Evolutionary conservation across 2,888 invertebrate species (phyloP).

Genomic region (Meghimatium bilineatum): DNA sequence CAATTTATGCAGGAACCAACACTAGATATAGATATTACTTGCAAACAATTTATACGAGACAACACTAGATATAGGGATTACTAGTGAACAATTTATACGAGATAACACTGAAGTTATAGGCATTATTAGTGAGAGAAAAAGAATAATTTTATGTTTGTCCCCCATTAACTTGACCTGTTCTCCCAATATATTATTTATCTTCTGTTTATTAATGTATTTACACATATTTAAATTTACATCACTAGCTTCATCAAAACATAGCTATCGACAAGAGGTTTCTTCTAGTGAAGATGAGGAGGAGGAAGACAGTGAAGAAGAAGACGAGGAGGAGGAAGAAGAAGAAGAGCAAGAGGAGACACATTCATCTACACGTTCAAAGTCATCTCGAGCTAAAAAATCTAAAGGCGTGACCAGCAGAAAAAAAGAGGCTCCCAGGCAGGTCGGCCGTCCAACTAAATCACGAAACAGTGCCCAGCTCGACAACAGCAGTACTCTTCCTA

Average conservation of each 20-base stretch:
- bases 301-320: conserved; percentile 36
- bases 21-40: too few species aligned
- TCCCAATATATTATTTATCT: too few species aligned
- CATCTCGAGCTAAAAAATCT: conserved; percentile 43
- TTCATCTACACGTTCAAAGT: conserved; percentile 50
- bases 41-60: too few species aligned
- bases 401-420: conserved; percentile 40
- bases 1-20: too few species aligned
- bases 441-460: conserved; percentile 2
- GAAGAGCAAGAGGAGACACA: conserved; percentile 39
- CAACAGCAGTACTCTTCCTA: background rate
- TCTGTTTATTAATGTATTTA: background rate
- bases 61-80: too few species aligned
- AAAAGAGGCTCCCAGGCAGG: background rate
- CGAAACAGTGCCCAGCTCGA: background rate
- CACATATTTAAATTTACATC: too few species aligned
- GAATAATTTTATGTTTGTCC: background rate
- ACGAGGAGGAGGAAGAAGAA: conserved; percentile 50
- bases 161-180: too few species aligned
- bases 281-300: conserved; percentile 51
- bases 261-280: conserved; percentile 23
- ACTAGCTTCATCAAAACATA: conserved; percentile 20
- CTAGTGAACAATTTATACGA: too few species aligned
- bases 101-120: too few species aligned
- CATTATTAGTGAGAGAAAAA: too few species aligned